These are phyloP conservation scores for Eulithis testata DNA, from an alignment of 2,888 invertebrate genomes.

Conservation along the genomic window DNA sequence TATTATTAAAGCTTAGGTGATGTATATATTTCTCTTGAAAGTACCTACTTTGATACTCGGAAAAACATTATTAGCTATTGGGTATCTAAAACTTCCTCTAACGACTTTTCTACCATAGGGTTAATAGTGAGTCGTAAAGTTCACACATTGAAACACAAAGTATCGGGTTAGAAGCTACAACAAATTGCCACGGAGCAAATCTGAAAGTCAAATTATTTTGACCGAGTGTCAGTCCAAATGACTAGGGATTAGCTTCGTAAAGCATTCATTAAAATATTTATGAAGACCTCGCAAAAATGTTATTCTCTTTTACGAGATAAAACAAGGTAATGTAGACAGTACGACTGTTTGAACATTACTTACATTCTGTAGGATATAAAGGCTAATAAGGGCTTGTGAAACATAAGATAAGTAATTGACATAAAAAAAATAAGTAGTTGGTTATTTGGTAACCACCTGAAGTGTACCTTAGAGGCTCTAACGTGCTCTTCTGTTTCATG, in stretches of 20 bases:
- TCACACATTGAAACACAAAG: constrained; percentile 28
- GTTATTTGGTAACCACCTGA: too few species aligned
- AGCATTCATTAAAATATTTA: constrained; percentile 65
- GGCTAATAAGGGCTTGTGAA: too few species aligned
- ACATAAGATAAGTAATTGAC: too few species aligned
- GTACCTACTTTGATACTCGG: too few species aligned
- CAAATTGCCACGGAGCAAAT: constrained; percentile 56
- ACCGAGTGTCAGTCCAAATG: constrained; percentile 60
- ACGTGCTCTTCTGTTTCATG: too few species aligned
- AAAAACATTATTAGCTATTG: too few species aligned
- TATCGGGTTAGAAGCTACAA: constrained; percentile 43
- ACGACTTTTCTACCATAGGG: not conserved
- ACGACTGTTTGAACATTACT: constrained; percentile 3
- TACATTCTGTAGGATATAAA: too few species aligned
- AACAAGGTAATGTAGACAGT: constrained; percentile 29
- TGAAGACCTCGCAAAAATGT: constrained; percentile 53
- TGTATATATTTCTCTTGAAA: too few species aligned
- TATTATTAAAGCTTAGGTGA: too few species aligned
- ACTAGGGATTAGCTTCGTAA: constrained; percentile 62
- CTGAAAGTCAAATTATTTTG: constrained; percentile 60
- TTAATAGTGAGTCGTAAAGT: constrained; percentile 19
- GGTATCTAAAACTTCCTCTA: not conserved
- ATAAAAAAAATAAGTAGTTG: too few species aligned
- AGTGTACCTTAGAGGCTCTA: not conserved
- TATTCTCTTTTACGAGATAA: constrained; percentile 47